Conservation (phyloP, 2,113 vertebrate species). For the Loxodonta africana region DNA sequence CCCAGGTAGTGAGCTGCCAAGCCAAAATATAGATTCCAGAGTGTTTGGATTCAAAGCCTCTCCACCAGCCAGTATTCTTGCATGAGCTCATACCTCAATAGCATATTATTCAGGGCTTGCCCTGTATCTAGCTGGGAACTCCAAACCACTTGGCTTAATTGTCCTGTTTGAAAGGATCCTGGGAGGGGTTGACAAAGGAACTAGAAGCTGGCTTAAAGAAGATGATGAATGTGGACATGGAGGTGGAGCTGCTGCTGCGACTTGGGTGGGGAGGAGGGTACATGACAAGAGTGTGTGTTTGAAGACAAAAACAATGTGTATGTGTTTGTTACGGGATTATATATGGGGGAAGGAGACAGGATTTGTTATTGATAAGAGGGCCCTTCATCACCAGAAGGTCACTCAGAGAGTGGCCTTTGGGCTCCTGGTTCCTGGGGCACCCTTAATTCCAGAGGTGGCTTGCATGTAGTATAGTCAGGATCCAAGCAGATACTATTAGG, state of each 20-base stretch:
- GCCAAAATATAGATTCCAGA: not conserved
- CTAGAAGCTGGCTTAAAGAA: not conserved
- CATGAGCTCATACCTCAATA: not conserved
- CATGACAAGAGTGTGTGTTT: too few relatives aligned
- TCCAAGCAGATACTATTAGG: not conserved
- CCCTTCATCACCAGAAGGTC: not conserved
- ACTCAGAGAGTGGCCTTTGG: not conserved
- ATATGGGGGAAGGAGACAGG: not conserved
- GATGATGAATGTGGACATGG: not conserved
- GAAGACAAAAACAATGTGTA: rapidly evolving
- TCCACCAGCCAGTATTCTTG: not conserved
- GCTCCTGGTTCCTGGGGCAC: not conserved
- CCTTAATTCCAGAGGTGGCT: not conserved
- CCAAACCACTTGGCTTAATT: not conserved
- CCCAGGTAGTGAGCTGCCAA: not conserved
- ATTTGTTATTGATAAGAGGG: not conserved
- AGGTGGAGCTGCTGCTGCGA: not conserved
- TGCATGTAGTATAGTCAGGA: not conserved
- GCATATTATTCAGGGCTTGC: not conserved
- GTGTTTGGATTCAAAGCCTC: not conserved
- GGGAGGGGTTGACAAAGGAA: not conserved
- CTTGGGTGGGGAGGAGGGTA: rapidly evolving
- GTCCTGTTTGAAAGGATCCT: not conserved
- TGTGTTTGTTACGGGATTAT: not conserved
- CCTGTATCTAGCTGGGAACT: not conserved